A percentile compares a stretch with the other conserved stretches of the same genome.
These are phyloP conservation scores for Ophthalmolycus amberensis DNA, from an alignment of 2,113 vertebrate species.

Conservation along the genomic window DNA sequence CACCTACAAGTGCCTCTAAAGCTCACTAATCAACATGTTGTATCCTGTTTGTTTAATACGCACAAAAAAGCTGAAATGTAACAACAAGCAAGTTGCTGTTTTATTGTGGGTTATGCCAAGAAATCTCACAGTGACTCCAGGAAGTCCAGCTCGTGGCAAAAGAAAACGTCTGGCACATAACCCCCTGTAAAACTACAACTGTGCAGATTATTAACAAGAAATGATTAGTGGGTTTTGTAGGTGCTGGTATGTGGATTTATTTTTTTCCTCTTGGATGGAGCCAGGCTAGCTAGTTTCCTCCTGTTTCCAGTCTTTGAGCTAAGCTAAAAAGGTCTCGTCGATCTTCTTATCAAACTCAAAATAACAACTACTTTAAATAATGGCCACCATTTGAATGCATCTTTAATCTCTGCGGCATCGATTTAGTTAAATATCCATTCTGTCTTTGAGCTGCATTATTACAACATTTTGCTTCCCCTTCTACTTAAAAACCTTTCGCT, in stretches of 20 bases:
- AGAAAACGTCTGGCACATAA: neutral
- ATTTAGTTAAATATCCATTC: conserved; percentile 6
- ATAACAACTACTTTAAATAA: neutral
- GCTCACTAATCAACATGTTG: neutral
- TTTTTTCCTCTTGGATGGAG: neutral
- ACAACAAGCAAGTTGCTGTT: neutral
- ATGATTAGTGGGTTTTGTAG: too few relatives aligned
- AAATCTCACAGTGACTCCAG: too few relatives aligned
- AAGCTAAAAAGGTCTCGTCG: neutral
- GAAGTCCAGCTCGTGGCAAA: neutral
- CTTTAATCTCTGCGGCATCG: conserved; percentile 29
- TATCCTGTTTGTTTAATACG: neutral
- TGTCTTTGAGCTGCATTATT: conserved; percentile 21
- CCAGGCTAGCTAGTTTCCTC: neutral
- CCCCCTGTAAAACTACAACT: too few relatives aligned
- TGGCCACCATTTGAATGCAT: neutral
- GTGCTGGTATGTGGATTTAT: too few relatives aligned
- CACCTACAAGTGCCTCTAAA: too few relatives aligned
- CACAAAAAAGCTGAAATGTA: neutral
- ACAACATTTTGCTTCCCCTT: neutral
- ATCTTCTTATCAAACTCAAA: neutral
- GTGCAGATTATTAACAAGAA: too few relatives aligned
- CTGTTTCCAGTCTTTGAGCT: neutral
- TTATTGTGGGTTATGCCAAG: neutral
- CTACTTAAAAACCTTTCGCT: conserved; percentile 20